Conservation (phyloP, 35 echinoderm and acorn worm species). For the Ptychodera flava region DNA sequence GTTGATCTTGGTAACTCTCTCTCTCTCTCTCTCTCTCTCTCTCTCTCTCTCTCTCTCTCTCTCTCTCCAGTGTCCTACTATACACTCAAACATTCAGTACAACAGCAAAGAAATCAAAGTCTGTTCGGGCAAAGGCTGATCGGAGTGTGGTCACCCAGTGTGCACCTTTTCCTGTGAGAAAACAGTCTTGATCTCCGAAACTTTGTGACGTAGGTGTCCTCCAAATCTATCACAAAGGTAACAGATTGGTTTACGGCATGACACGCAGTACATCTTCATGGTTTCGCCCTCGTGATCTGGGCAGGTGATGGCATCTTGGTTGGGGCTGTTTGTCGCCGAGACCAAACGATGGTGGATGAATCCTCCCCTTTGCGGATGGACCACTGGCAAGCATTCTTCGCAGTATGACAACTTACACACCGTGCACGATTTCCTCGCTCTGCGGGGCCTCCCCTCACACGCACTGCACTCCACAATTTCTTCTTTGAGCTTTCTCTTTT, state of each 20-base stretch:
- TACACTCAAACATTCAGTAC: too few species aligned
- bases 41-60: too few species aligned
- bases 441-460: not conserved
- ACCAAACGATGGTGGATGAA: not conserved
- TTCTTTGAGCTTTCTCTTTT: not conserved
- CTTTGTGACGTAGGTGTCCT: slow-evolving; percentile 60
- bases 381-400: slow-evolving; percentile 64
- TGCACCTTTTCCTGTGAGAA: not conserved
- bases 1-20: too few species aligned
- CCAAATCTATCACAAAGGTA: slow-evolving; percentile 83
- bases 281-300: slow-evolving; percentile 78
- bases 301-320: slow-evolving; percentile 45
- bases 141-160: too few species aligned
- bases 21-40: too few species aligned
- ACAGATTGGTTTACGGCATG: slow-evolving; percentile 96
- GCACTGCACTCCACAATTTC: not conserved
- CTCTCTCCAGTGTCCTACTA: too few species aligned
- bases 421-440: slow-evolving; percentile 53
- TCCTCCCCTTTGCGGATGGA: slow-evolving; percentile 13
- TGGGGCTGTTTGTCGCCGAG: not conserved
- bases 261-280: slow-evolving; percentile 92
- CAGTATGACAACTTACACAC: slow-evolving; percentile 85
- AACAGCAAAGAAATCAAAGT: too few species aligned
- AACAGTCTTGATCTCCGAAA: slow-evolving; percentile 55
- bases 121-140: too few species aligned